Evolutionary conservation across 2,888 invertebrate genomes (phyloP), one percentile per base, ranked within the genome.

Genomic region (Drosophila meridionalis): DNA sequence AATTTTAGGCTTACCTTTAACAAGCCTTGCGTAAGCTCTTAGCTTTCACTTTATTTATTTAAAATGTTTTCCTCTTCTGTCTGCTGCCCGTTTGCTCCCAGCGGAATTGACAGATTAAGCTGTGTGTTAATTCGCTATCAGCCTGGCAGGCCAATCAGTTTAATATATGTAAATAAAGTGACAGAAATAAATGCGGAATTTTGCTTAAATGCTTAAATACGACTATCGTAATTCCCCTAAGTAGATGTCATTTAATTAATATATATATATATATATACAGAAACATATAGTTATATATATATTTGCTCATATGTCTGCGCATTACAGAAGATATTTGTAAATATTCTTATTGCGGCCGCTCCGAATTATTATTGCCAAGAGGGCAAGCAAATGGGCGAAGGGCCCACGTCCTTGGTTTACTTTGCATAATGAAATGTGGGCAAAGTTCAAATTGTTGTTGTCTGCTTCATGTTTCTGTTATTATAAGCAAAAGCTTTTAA

Each of bases 361-460:
- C 14, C 34, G 57, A 43, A 32, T 34, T 58, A 34, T 28, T 36
- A 28, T 9, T 45, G 45, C 6, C 45, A 45, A 14, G 58, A 36
- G 58, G 20, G 14, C 58, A n/a, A 45, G 4, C 8, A 32, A 43
- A 56, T 20, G 40, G 12, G 8, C 14, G n/a, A 32, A 58, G 34
- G 26, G 8, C 34, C 14, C 45, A 20, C 43, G 61, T 71, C 20
- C 20, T 20, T 75, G 70, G 59, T 28, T 60, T 76, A 85, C 68
- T 80, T 86, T 83, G 77, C 82, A 86, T 88, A 83, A 85, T 80
- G 73, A 78, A 85, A 88, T 83, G 81, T 83, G 61, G 72, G 69
- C 72, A 65, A 73, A 64, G 47, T 20, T 30, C 59, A 45, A 45
- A 14, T 48, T 61, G 11, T 52, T 36, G 32, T 43, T 38, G 59